phyloP scores from a whole-genome alignment of 2,888 invertebrate species.

The Trachelus tabidus region DNA sequence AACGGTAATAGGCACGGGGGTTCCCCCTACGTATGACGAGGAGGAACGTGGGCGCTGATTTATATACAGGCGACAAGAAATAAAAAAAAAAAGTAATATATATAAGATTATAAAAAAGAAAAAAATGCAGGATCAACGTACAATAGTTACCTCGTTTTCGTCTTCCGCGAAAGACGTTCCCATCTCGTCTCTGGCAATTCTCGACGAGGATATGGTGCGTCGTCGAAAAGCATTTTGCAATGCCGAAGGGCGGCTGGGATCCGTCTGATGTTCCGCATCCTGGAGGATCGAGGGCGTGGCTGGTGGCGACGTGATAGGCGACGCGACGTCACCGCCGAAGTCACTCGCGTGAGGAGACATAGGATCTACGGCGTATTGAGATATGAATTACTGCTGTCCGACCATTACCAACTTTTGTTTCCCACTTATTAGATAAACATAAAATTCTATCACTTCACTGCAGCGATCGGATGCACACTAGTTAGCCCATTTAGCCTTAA shows the following conservation, averaged over 20 bases:
- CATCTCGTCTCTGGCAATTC: slow-evolving; percentile 53
- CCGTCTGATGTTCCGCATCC: slow-evolving; percentile 50
- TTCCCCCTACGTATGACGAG: not conserved
- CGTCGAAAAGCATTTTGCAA: slow-evolving; percentile 58
- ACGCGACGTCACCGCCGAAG: slow-evolving; percentile 62
- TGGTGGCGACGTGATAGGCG: slow-evolving; percentile 69
- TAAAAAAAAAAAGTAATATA: not conserved
- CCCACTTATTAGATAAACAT: not conserved
- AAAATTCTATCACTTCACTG: not conserved
- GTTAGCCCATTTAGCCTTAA: not conserved
- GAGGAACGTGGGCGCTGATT: not conserved
- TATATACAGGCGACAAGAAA: not conserved
- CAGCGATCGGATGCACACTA: not conserved
- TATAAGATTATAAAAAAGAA: not conserved
- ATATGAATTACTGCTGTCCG: not conserved
- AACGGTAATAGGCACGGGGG: not conserved
- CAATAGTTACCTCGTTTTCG: slow-evolving; percentile 55
- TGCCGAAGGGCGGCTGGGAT: slow-evolving; percentile 50
- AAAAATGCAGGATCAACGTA: not conserved
- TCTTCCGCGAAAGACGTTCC: slow-evolving; percentile 46
- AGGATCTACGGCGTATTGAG: slow-evolving; percentile 66
- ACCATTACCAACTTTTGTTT: not conserved
- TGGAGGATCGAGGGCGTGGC: slow-evolving; percentile 66
- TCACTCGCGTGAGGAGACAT: slow-evolving; percentile 72
- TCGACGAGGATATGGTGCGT: slow-evolving; percentile 53